These are phyloP conservation scores for Setophaga coronata DNA, from an alignment of 2,113 vertebrate genomes.

Conservation along the genomic window DNA sequence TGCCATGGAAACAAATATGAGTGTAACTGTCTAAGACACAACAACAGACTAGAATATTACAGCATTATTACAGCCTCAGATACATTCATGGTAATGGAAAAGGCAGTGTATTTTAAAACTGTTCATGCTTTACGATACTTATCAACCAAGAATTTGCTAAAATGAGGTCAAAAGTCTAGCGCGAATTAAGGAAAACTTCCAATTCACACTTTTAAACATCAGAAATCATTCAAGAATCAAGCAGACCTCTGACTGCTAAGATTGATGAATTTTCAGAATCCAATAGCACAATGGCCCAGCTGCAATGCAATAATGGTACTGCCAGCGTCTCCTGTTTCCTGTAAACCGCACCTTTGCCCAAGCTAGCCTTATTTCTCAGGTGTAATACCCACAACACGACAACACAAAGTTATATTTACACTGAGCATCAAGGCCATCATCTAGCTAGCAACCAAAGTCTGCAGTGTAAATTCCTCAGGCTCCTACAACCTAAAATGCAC, in stretches of 20 bases:
- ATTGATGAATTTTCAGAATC: neutral
- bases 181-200: neutral
- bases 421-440: neutral
- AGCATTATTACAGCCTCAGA: neutral
- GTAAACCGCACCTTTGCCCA: neutral
- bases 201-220: neutral
- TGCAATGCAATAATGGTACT: neutral
- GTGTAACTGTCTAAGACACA: neutral
- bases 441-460: neutral
- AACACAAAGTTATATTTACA: neutral
- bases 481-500: neutral
- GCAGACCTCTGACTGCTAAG: neutral
- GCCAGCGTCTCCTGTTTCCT: neutral
- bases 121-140: neutral
- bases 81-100: neutral
- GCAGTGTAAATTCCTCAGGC: neutral
- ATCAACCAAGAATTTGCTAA: neutral
- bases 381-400: fast-evolving
- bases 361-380: neutral
- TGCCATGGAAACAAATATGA: neutral
- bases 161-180: neutral
- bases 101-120: neutral
- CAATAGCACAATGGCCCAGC: neutral
- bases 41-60: neutral
- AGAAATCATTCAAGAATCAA: neutral